These are phyloP conservation scores for Lichenostomus cassidix DNA, from an alignment of 2,113 vertebrate species.

Conservation along the genomic window DNA sequence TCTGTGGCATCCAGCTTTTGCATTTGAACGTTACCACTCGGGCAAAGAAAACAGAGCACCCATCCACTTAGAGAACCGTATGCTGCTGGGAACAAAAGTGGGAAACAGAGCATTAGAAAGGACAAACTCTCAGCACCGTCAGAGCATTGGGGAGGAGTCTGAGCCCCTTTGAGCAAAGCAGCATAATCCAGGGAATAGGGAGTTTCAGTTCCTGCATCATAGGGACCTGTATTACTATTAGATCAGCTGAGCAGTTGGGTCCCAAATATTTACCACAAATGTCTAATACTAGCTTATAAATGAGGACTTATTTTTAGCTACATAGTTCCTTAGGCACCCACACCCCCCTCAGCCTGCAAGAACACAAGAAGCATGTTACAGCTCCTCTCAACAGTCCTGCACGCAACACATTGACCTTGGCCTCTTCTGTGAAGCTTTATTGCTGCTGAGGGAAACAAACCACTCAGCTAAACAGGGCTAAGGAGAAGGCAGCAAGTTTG, in stretches of 20 bases:
- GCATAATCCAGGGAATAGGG: neutral
- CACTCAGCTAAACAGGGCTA: neutral
- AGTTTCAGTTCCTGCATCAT: neutral
- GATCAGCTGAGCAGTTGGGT: neutral
- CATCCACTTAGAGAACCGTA: constrained; percentile 24
- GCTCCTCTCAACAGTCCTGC: neutral
- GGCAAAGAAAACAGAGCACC: constrained; percentile 45
- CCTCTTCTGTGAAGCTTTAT: neutral
- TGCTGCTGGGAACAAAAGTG: constrained; percentile 26
- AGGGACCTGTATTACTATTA: neutral
- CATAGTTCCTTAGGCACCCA: neutral
- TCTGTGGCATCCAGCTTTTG: constrained; percentile 36
- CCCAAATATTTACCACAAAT: neutral
- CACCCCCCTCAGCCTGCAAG: neutral
- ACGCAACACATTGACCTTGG: neutral
- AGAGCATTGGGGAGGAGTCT: accelerated
- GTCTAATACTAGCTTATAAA: neutral
- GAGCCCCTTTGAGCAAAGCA: neutral
- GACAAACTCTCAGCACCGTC: neutral
- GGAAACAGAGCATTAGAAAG: constrained; percentile 44
- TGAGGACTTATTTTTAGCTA: neutral
- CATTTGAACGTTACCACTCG: neutral
- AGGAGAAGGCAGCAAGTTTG: neutral
- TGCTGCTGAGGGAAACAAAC: neutral
- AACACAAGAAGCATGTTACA: neutral